Conservation (phyloP, 2,888 invertebrate species). For the Leptinotarsa rubiginosa region DNA sequence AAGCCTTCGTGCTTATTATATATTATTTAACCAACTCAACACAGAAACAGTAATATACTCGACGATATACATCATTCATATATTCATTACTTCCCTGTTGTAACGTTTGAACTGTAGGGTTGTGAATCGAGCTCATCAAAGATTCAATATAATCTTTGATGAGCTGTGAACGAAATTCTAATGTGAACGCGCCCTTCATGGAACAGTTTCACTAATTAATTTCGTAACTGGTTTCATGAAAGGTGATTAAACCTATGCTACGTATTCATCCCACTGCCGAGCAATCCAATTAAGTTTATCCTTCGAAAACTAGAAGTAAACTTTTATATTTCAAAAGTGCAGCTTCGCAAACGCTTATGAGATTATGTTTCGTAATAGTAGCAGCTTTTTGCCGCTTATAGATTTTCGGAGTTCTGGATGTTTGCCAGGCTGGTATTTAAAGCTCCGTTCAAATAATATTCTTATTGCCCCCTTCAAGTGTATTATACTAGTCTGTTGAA, state of each 20-base stretch:
- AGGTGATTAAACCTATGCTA: background rate
- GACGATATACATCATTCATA: no score
- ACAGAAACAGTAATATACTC: no score
- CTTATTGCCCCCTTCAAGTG: slow-evolving; percentile 1
- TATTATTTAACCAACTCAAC: no score
- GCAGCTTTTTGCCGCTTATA: slow-evolving; percentile 13
- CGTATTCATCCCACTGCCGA: background rate
- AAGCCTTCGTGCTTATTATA: no score
- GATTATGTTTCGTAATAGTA: slow-evolving; percentile 2
- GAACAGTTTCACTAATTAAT: background rate
- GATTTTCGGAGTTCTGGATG: slow-evolving; percentile 21
- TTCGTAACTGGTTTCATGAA: background rate
- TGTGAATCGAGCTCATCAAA: no score
- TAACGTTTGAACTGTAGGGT: no score
- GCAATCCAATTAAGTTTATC: background rate
- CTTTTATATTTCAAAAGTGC: background rate
- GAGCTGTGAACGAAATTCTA: no score
- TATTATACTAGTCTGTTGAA: slow-evolving; percentile 20
- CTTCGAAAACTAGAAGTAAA: background rate
- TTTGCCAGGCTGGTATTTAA: slow-evolving; percentile 12
- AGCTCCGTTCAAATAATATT: slow-evolving; percentile 8
- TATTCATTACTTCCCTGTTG: no score
- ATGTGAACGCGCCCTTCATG: no score
- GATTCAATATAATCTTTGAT: no score
- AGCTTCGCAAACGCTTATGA: background rate